A percentile compares a stretch with the other conserved stretches of the same genome.
Conservation (phyloP, 2,797 vertebrate species). For the Tragelaphus oryx region DNA sequence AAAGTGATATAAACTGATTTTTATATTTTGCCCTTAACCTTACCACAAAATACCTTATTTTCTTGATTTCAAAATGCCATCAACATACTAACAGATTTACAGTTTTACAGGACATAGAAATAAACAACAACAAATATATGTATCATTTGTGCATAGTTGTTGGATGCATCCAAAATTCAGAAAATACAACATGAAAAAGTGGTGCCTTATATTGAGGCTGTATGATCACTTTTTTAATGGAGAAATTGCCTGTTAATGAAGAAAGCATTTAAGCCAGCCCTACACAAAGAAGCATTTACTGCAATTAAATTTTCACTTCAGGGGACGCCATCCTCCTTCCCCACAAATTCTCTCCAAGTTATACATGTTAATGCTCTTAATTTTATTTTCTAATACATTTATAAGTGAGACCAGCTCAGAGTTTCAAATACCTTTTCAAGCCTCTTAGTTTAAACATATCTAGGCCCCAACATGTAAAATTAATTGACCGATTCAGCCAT, state of each 20-base stretch:
- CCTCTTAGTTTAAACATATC: neutral
- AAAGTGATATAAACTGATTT: neutral
- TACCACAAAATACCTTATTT: conserved; percentile 49
- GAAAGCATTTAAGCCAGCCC: neutral
- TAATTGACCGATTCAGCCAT: neutral
- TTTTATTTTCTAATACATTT: conserved; percentile 42
- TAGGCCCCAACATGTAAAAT: neutral
- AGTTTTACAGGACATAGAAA: neutral
- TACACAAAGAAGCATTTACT: neutral
- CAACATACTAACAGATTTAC: neutral
- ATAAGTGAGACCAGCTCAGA: conserved; percentile 4
- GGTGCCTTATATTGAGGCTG: neutral
- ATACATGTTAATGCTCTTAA: conserved; percentile 49
- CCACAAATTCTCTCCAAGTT: neutral
- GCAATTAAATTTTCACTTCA: neutral
- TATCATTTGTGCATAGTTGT: neutral
- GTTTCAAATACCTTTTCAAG: neutral
- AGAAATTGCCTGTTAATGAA: neutral
- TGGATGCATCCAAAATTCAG: neutral
- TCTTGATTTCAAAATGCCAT: conserved; percentile 25
- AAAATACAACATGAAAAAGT: neutral
- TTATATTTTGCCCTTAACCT: conserved; percentile 16
- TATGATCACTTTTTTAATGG: neutral
- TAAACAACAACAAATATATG: neutral
- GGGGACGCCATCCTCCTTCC: neutral